These are phyloP conservation scores for Smutsia temminckii DNA, from an alignment of 2,797 vertebrate genomes.

Conservation along the genomic window DNA sequence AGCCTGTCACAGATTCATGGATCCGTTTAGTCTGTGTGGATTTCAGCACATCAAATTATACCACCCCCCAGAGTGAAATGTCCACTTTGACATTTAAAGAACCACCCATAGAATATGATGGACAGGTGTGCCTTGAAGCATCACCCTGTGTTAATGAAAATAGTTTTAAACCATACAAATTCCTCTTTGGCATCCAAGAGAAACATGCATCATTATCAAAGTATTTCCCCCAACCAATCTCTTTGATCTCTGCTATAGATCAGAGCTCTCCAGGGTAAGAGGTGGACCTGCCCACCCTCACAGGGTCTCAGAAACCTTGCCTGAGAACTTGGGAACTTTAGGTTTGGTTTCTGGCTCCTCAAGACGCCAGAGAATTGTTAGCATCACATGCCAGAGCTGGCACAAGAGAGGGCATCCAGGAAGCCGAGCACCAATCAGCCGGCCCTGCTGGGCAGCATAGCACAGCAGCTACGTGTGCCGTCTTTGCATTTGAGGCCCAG, in stretches of 20 bases:
- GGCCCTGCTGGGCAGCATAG: rapidly evolving
- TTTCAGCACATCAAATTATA: not conserved
- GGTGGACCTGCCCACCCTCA: rapidly evolving
- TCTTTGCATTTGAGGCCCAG: not conserved
- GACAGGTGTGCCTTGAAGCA: not conserved
- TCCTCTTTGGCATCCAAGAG: not conserved
- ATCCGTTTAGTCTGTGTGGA: not conserved
- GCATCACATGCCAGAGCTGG: not conserved
- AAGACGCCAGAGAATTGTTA: not conserved
- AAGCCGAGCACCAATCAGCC: not conserved
- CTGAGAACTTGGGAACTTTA: not conserved
- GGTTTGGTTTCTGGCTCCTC: not conserved
- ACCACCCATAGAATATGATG: not conserved
- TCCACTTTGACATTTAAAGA: slow-evolving; percentile 12
- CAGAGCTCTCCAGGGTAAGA: not conserved
- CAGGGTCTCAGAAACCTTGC: not conserved
- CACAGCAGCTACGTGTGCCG: not conserved
- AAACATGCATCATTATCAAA: not conserved
- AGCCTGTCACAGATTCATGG: not conserved
- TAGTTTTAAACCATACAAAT: not conserved
- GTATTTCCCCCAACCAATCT: not conserved
- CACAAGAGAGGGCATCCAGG: not conserved
- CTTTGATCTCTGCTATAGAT: not conserved
- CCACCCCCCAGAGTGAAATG: not conserved
- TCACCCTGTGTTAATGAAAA: not conserved